Conservation (phyloP, 1,140 invertebrate genomes). For the Phymastichus coffea region DNA sequence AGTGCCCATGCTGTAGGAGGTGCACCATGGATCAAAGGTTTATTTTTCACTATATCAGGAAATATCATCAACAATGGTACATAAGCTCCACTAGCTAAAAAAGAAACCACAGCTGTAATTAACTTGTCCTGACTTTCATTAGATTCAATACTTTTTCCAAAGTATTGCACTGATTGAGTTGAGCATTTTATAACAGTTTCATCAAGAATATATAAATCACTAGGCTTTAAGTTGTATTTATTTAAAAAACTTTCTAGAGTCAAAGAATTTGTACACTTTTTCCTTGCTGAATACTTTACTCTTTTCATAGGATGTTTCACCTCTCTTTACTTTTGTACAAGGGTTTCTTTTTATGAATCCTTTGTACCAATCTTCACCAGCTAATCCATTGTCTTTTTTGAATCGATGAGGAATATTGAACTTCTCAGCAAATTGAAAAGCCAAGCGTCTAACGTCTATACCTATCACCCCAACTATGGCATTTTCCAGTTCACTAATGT, state of each 20-base stretch:
- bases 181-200: slow-evolving; percentile 39
- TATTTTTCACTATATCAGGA: slow-evolving; percentile 34
- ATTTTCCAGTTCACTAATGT: slow-evolving; percentile 7
- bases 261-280: not conserved
- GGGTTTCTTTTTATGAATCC: slow-evolving; percentile 30
- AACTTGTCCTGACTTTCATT: not conserved
- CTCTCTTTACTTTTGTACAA: no score
- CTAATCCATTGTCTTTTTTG: slow-evolving; percentile 17
- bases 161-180: slow-evolving; percentile 33
- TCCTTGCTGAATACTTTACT: not conserved
- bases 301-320: no score
- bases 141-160: not conserved
- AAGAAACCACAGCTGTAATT: not conserved
- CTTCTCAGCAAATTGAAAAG: slow-evolving; percentile 25
- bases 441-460: slow-evolving; percentile 1
- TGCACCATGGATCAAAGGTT: slow-evolving; percentile 26
- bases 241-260: not conserved
- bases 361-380: slow-evolving; percentile 34
- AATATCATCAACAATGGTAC: slow-evolving; percentile 45
- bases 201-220: slow-evolving; percentile 39
- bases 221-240: not conserved
- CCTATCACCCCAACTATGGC: not conserved
- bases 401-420: slow-evolving; percentile 35
- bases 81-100: slow-evolving; percentile 40
- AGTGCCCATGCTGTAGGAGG: slow-evolving; percentile 33